A percentile compares a stretch with the other conserved stretches of the same genome.
Conservation (phyloP, 2,113 vertebrate species). For the Lethenteron camtschaticum region DNA sequence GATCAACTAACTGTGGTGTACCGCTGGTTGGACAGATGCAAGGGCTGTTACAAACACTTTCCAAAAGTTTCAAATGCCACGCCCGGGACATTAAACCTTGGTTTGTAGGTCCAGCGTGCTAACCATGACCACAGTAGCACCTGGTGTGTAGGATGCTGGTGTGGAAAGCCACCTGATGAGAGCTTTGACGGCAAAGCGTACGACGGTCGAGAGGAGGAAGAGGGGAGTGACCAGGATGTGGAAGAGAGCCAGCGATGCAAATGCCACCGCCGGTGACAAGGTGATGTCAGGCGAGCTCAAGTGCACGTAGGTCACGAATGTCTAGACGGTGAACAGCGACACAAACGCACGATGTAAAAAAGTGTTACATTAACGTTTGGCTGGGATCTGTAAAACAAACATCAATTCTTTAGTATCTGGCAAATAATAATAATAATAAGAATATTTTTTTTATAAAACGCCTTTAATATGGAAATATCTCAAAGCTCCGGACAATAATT, state of each 20-base stretch:
- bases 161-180: slow-evolving; percentile 40
- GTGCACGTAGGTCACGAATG: slow-evolving; percentile 47
- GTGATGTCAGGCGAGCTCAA: slow-evolving; percentile 11
- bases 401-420: neutral
- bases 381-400: no score
- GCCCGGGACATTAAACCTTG: no score
- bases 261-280: slow-evolving; percentile 46
- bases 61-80: no score
- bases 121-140: no score
- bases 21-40: no score
- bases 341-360: no score
- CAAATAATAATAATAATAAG: slow-evolving; percentile 9
- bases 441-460: neutral
- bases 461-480: neutral
- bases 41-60: no score
- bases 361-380: no score
- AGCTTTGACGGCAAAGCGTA: slow-evolving; percentile 83
- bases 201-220: slow-evolving; percentile 86
- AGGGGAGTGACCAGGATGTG: slow-evolving; percentile 84
- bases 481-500: neutral
- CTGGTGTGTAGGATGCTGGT: no score
- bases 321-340: slow-evolving; percentile 23
- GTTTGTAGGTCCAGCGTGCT: no score
- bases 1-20: no score
- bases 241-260: slow-evolving; percentile 67